Conservation (phyloP, 2,113 vertebrate genomes). For the western clawed frog (Xenopus tropicalis) region UCB_Xtro_10.0 CM004450.2:71642001-71642500, state of each 20-base stretch:
- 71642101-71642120: not conserved
- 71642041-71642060: constrained; percentile 35
- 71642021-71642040: constrained; percentile 39
- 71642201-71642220: not conserved
- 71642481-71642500: constrained; percentile 3
- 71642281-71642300: constrained; percentile 11
- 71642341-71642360: no score
- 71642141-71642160: no score
- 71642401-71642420: no score
- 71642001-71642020: constrained; percentile 6
- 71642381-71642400: no score
- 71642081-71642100: no score
- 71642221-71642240: not conserved
- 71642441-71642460: not conserved
- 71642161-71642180: not conserved
- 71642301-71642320: not conserved
- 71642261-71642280: constrained; percentile 26
- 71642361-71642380: not conserved
- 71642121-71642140: not conserved
- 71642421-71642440: no score
- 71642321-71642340: not conserved
- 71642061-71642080: not conserved
- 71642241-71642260: constrained; percentile 19
- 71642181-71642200: not conserved
- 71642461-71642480: not conserved